These are phyloP conservation scores for Suricata suricatta DNA, from an alignment of 2,113 vertebrate genomes.

Conservation along the genomic window DNA sequence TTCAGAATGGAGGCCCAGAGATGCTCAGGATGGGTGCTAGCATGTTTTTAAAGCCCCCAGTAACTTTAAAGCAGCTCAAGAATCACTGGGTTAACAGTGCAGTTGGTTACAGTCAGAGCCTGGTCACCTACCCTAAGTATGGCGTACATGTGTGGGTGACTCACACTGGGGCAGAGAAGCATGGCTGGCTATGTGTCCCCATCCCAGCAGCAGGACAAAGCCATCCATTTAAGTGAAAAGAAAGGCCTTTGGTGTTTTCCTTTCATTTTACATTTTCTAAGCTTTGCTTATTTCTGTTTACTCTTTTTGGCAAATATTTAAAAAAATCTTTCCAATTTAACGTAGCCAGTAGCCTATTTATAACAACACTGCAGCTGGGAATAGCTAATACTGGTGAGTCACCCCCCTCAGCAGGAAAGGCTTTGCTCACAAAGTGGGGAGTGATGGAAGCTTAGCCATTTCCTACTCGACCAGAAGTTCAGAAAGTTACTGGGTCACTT, in stretches of 20 bases:
- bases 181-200: neutral
- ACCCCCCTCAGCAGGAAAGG: neutral
- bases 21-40: neutral
- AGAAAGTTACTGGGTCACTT: constrained; percentile 22
- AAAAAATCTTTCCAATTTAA: constrained; percentile 13
- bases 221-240: neutral
- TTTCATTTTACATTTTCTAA: constrained; percentile 14
- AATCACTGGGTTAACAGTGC: neutral
- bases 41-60: neutral
- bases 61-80: neutral
- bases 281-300: constrained; percentile 45
- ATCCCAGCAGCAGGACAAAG: neutral
- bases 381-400: neutral
- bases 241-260: neutral
- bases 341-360: constrained; percentile 21
- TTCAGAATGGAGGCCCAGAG: neutral
- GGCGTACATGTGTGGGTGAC: neutral
- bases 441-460: neutral
- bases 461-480: neutral
- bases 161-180: neutral
- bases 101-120: neutral
- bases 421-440: neutral
- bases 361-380: constrained; percentile 30
- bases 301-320: neutral
- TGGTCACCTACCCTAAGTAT: neutral